phyloP scores from a whole-genome alignment of 2,888 invertebrate genomes.

The Aphidius colemani region DNA sequence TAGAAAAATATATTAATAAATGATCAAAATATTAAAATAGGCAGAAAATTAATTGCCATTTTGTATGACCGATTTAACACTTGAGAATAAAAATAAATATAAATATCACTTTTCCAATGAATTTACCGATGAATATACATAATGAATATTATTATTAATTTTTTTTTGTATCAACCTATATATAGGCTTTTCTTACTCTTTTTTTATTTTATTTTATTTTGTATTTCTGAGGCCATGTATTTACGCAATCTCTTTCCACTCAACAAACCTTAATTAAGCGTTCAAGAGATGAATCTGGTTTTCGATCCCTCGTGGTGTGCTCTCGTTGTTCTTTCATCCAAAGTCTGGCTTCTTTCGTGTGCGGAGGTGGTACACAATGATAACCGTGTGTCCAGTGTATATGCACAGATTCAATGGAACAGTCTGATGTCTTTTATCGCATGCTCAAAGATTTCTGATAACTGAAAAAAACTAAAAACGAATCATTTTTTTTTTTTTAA shows the following conservation, averaged over 20 bases:
- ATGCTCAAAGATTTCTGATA: neutral
- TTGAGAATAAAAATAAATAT: too few species aligned
- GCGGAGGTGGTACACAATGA: conserved; percentile 7
- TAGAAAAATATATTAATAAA: too few species aligned
- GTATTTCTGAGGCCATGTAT: conserved; percentile 45
- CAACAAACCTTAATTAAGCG: conserved; percentile 58
- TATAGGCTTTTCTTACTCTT: conserved; percentile 46
- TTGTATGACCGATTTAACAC: too few species aligned
- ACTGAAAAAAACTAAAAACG: neutral
- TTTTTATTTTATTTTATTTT: conserved; percentile 20
- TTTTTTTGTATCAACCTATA: conserved; percentile 1
- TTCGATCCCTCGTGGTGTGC: conserved; percentile 38
- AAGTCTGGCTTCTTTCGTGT: conserved; percentile 15
- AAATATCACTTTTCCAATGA: too few species aligned
- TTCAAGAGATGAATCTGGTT: conserved; percentile 60
- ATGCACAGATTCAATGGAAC: neutral
- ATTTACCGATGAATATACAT: too few species aligned
- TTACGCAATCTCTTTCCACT: conserved; percentile 49
- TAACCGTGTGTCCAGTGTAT: neutral
- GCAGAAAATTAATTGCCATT: too few species aligned
- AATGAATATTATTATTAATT: too few species aligned
- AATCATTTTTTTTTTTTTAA: neutral
- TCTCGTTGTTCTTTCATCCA: conserved; percentile 24
- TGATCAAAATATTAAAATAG: too few species aligned
- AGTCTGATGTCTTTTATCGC: too few species aligned